Percentiles rank a stretch among this genome's conserved stretches.
Conservation (phyloP, 2,797 vertebrate genomes). For the Choloepus didactylus region DNA sequence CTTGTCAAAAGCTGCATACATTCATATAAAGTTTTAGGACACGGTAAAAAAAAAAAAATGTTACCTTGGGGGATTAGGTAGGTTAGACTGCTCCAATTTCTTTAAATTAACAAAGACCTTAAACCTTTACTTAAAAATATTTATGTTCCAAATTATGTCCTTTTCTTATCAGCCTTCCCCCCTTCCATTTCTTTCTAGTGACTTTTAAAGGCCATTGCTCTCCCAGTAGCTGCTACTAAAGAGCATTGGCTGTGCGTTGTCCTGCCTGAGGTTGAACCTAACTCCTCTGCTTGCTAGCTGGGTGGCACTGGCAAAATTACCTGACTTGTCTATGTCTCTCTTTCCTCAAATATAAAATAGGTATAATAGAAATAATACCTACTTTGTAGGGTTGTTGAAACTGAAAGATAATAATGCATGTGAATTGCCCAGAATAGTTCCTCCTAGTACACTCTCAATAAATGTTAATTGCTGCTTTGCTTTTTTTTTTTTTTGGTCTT, state of each 20-base stretch:
- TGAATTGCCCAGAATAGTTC: background rate
- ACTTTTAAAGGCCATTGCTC: background rate
- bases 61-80: constrained; percentile 34
- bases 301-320: background rate
- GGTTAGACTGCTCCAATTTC: background rate
- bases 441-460: background rate
- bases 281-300: background rate
- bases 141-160: background rate
- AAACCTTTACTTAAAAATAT: constrained; percentile 4
- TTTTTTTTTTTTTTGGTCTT: background rate
- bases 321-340: background rate
- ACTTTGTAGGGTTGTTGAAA: background rate
- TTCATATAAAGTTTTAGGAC: constrained; percentile 10
- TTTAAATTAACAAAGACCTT: background rate
- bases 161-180: background rate
- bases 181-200: background rate
- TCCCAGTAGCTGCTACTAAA: background rate
- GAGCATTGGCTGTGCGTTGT: background rate
- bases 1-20: background rate
- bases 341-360: background rate
- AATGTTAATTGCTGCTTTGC: background rate
- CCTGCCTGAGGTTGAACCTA: background rate
- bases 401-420: background rate
- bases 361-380: background rate
- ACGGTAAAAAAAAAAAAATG: background rate